Evolutionary conservation across 2,797 vertebrate genomes (phyloP).

Genomic region (Threskiornis aethiopicus): DNA sequence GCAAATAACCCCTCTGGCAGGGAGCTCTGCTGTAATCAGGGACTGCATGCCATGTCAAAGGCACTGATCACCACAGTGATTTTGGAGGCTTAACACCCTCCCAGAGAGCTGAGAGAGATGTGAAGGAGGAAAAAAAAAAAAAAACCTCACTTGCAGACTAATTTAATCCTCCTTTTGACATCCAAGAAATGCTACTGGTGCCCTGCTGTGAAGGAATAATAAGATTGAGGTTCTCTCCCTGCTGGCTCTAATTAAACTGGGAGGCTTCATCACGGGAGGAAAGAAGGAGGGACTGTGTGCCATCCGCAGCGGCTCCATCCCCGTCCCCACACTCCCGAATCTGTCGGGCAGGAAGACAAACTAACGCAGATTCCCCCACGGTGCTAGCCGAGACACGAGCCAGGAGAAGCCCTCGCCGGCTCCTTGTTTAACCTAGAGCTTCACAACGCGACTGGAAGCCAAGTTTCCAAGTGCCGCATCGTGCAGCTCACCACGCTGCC

Average conservation of each 20-base stretch:
- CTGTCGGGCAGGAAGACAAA: not conserved
- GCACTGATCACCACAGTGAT: not conserved
- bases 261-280: not conserved
- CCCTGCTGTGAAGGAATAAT: slow-evolving; percentile 36
- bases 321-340: not conserved
- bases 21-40: not conserved
- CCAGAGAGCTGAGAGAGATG: not conserved
- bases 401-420: fast-evolving
- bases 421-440: not conserved
- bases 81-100: not conserved
- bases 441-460: fast-evolving
- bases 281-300: not conserved
- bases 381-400: fast-evolving
- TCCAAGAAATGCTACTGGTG: not conserved
- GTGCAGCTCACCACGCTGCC: fast-evolving
- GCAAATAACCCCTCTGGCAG: not conserved
- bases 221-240: not conserved
- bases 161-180: slow-evolving; percentile 44
- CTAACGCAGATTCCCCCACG: fast-evolving
- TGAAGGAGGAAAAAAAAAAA: not conserved
- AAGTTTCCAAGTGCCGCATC: not conserved
- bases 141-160: not conserved
- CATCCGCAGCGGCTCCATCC: not conserved
- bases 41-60: not conserved
- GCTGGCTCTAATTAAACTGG: slow-evolving; percentile 27